These are phyloP conservation scores for Xyrichtys novacula DNA, from an alignment of 2,797 vertebrate species.

Conservation along the genomic window DNA sequence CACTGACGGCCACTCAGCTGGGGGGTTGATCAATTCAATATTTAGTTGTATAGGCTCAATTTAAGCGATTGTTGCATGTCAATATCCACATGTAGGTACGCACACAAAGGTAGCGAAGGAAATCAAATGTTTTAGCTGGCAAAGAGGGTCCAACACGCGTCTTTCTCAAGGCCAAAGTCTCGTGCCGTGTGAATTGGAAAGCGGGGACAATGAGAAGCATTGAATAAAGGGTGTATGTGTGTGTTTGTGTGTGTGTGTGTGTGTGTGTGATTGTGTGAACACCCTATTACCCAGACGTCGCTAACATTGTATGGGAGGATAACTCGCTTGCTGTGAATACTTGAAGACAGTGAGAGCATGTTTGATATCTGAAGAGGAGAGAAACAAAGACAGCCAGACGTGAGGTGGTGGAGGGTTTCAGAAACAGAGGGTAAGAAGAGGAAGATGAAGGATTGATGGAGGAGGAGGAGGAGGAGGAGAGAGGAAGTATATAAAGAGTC, in stretches of 20 bases:
- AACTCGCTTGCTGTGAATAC: conserved; percentile 48
- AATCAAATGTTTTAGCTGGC: conserved; percentile 58
- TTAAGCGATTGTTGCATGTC: conserved; percentile 34
- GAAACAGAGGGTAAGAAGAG: conserved; percentile 39
- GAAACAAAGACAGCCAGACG: conserved; percentile 52
- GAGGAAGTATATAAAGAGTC: conserved; percentile 83
- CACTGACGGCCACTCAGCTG: conserved; percentile 36
- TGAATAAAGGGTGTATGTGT: conserved; percentile 63
- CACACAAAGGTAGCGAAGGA: conserved; percentile 17
- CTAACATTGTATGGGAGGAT: conserved; percentile 55
- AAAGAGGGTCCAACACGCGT: conserved; percentile 44
- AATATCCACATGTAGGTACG: conserved; percentile 24
- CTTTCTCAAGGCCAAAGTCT: conserved; percentile 74
- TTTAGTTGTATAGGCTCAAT: conserved; percentile 32
- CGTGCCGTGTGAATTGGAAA: conserved; percentile 50
- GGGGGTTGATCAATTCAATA: conserved; percentile 54
- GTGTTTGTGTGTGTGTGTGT: conserved; percentile 46
- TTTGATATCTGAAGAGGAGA: conserved; percentile 59
- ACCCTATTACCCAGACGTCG: conserved; percentile 69
- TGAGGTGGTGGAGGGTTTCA: conserved; percentile 35
- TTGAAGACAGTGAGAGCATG: conserved; percentile 51
- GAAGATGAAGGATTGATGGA: background rate
- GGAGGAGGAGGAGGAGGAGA: conserved; percentile 11
- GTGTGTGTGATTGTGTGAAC: conserved; percentile 21
- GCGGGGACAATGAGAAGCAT: conserved; percentile 65